Conservation (phyloP, 2,888 invertebrate genomes). For the Agonopterix subpropinquella region DNA sequence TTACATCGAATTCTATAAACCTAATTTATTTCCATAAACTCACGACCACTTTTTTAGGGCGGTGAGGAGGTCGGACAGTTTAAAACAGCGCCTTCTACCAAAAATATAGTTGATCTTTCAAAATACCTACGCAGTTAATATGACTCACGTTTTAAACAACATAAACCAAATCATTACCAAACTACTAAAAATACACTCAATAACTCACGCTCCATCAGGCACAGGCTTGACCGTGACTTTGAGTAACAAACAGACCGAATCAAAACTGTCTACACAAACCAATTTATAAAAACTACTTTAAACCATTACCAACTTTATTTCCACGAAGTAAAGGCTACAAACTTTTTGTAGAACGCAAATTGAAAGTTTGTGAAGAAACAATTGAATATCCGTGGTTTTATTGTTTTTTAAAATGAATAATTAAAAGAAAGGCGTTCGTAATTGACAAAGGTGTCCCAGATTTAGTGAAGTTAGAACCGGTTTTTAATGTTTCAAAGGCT, state of each 20-base stretch:
- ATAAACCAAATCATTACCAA: no score
- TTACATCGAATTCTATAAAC: no score
- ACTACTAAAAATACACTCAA: neutral
- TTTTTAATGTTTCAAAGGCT: neutral
- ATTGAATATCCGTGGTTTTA: slow-evolving; percentile 1
- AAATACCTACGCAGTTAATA: no score
- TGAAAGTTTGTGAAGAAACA: neutral
- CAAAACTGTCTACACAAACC: neutral
- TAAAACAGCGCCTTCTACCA: no score
- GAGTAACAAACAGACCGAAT: slow-evolving; percentile 2
- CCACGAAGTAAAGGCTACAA: neutral
- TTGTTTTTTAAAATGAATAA: slow-evolving; percentile 4
- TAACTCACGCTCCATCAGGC: slow-evolving; percentile 1
- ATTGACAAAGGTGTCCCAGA: slow-evolving; percentile 10
- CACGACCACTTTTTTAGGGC: no score
- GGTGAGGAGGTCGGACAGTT: no score
- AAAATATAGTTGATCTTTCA: no score
- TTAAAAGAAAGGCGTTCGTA: slow-evolving; percentile 8
- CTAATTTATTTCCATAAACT: no score
- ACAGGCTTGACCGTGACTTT: slow-evolving; percentile 6
- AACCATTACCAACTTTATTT: neutral
- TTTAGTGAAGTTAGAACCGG: neutral
- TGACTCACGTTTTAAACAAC: no score
- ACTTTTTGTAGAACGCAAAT: neutral
- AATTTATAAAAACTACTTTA: neutral